Evolutionary conservation across 2,888 invertebrate genomes (phyloP), one percentile per base, ranked within the genome.

Genomic region (Coenonympha arcania): DNA sequence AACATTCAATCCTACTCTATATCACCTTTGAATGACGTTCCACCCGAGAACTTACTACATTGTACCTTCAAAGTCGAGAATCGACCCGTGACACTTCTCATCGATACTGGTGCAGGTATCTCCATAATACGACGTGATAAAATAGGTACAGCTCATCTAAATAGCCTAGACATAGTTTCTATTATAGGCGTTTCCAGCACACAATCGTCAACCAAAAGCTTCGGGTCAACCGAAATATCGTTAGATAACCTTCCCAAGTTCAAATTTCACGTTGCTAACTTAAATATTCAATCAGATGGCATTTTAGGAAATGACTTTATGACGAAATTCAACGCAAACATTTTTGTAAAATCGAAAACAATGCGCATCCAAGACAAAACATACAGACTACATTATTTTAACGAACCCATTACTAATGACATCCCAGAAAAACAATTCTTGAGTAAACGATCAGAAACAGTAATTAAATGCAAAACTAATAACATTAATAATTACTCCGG

Each of bases 51-150:
- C 39, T 42, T 62, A 20, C 34, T 62, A 34, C 60, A 62, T 43
- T 62, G 62, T 33, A 58, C 36, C 11, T 61, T 64, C 36, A 59
- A 62, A 22, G 39, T 62, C 4, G 55, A 61, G 50, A 55, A 55
- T 6, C 40, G 60, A 22, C 61, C 61, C 4, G 51, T 63, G 0
- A 58, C 52, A 6, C 39, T 61, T n/a, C 36, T 63, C 16, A 52
- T 62, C 6, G 64, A 64, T 36, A 64, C 64, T 13, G 62, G 63
- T 20, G 64, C 64, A 4, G 62, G 52, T 13, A 61, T 64, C 5
- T 64, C 65, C 0, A 48, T 65, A 1, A 6, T 28, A 6, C 5
- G 28, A 28, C 28, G 28, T n/a, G 28, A 28, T 6, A 28, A 28
- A 28, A 28, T 28, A 28, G 28, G n/a, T 4, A 28, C 28, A 28